Evolutionary conservation across 2,888 invertebrate genomes (phyloP).

Genomic region (Cephalotes varians): DNA sequence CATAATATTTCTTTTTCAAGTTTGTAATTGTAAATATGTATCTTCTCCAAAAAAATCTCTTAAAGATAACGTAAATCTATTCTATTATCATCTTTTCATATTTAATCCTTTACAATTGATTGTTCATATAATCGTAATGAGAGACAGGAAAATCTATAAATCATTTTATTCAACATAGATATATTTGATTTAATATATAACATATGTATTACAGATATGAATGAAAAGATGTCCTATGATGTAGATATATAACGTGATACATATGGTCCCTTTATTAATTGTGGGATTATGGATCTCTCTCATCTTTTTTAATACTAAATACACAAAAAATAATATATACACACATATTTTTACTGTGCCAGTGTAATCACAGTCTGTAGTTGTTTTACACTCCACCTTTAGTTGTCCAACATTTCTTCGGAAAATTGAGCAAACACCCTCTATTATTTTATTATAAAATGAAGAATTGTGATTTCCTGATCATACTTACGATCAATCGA

Average conservation of each 20-base stretch:
- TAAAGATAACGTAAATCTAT: not conserved
- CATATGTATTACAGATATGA: constrained; percentile 32
- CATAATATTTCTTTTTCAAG: not conserved
- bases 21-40: constrained; percentile 2
- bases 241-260: constrained; percentile 56
- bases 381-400: constrained; percentile 22
- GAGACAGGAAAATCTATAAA: not conserved
- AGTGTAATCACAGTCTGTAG: constrained; percentile 26
- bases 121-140: not conserved
- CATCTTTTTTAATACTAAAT: constrained; percentile 22
- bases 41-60: not conserved
- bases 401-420: constrained; percentile 19
- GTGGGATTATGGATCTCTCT: constrained; percentile 55
- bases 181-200: constrained; percentile 48
- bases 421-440: constrained; percentile 22
- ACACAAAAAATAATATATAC: constrained; percentile 20
- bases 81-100: constrained; percentile 9
- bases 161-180: constrained; percentile 38
- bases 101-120: not conserved
- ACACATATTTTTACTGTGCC: constrained; percentile 18
- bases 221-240: constrained; percentile 45
- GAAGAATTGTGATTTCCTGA: not conserved
- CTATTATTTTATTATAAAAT: constrained; percentile 19
- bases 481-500: not conserved
- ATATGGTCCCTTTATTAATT: constrained; percentile 70